These are phyloP conservation scores for Trichomalopsis sarcophagae DNA, from an alignment of 1,140 invertebrate species.

Conservation along the genomic window DNA sequence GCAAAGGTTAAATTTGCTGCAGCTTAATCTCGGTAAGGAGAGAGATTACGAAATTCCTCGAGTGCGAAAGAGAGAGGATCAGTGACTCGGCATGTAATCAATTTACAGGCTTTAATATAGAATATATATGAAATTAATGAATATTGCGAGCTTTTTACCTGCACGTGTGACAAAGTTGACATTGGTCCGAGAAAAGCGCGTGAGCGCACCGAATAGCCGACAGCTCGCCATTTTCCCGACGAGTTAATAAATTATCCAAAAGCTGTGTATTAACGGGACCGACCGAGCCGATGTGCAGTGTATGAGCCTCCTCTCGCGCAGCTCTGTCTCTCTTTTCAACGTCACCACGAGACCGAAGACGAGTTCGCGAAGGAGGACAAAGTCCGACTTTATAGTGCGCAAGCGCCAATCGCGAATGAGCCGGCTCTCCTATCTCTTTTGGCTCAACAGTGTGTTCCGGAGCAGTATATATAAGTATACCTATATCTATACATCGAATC, in stretches of 20 bases:
- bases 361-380: neutral
- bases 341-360: neutral
- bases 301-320: neutral
- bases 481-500: too few relatives aligned
- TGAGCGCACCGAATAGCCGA: slow-evolving; percentile 67
- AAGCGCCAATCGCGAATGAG: neutral
- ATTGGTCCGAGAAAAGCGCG: slow-evolving; percentile 64
- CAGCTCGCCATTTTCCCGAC: slow-evolving; percentile 67
- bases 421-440: neutral
- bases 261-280: neutral
- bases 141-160: slow-evolving; percentile 61
- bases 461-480: too few relatives aligned
- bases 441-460: too few relatives aligned
- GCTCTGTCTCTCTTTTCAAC: neutral
- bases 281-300: neutral
- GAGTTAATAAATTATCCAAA: slow-evolving; percentile 2
- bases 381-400: slow-evolving; percentile 8
- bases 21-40: neutral
- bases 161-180: slow-evolving; percentile 62
- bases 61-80: neutral
- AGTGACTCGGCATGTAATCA: slow-evolving; percentile 47
- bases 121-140: slow-evolving; percentile 1
- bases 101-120: neutral
- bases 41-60: slow-evolving; percentile 31
- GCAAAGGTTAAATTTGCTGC: slow-evolving; percentile 25